Evolutionary conservation across 2,797 vertebrate species (phyloP).

Genomic region (Botia almorhae): DNA sequence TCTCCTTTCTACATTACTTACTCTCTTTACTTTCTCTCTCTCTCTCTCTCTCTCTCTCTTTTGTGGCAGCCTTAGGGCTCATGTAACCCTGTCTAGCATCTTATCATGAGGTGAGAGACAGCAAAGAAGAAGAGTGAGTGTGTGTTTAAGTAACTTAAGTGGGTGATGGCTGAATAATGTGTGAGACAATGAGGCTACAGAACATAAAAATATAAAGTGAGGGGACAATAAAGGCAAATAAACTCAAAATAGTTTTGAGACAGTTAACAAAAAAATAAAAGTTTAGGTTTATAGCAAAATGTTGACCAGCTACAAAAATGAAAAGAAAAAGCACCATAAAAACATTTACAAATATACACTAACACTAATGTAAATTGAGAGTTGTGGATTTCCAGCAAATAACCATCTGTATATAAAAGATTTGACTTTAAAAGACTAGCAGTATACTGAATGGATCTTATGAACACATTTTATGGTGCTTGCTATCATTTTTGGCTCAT

Average conservation of each 20-base stretch:
- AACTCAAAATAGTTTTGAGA: not conserved
- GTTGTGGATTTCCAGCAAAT: too few species aligned
- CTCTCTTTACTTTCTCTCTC: not conserved
- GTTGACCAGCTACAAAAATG: not conserved
- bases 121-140: conserved; percentile 23
- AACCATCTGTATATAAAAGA: not conserved
- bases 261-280: not conserved
- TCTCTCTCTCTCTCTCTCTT: conserved; percentile 19
- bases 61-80: conserved; percentile 28
- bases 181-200: conserved; percentile 9
- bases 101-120: conserved; percentile 24
- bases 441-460: not conserved
- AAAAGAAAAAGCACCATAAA: not conserved
- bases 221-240: conserved; percentile 28
- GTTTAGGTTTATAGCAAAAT: not conserved
- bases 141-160: conserved; percentile 8
- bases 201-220: conserved; percentile 20
- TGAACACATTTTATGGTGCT: not conserved
- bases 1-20: not conserved
- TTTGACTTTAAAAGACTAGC: not conserved
- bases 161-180: conserved; percentile 28
- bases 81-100: conserved; percentile 31
- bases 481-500: not conserved
- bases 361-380: too few species aligned
- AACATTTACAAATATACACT: too few species aligned